A percentile compares a stretch with the other conserved stretches of the same genome.
Evolutionary conservation across 2,797 vertebrate genomes (phyloP).

Genomic region (Poeciliopsis paucimaculata): DNA sequence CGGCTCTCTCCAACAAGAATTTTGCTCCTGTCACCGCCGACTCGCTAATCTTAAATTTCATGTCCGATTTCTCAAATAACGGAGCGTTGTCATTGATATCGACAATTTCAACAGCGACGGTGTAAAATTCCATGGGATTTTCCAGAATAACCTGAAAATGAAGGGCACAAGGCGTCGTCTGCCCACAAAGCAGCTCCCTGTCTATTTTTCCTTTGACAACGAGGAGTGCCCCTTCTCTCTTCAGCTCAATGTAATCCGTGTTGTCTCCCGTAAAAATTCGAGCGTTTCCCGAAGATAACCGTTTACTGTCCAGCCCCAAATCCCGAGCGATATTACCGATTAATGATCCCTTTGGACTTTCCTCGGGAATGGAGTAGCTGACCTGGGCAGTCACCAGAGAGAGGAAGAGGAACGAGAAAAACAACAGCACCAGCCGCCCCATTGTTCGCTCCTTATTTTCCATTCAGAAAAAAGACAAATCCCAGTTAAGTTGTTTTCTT

Average conservation of each 20-base stretch:
- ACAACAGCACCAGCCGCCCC: conserved; percentile 49
- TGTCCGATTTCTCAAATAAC: conserved; percentile 60
- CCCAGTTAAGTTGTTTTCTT: background rate
- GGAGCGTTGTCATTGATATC: conserved; percentile 80
- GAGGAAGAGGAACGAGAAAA: conserved; percentile 31
- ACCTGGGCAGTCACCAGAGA: conserved; percentile 52
- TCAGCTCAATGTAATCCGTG: conserved; percentile 68
- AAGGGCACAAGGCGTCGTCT: conserved; percentile 66
- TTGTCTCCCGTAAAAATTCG: conserved; percentile 67
- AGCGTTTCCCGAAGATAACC: conserved; percentile 71
- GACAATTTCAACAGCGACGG: conserved; percentile 72
- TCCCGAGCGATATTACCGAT: conserved; percentile 77
- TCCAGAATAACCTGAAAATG: conserved; percentile 78
- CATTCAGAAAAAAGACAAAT: background rate
- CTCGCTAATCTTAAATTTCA: conserved; percentile 57
- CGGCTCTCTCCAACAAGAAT: conserved; percentile 57
- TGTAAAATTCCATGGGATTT: conserved; percentile 75
- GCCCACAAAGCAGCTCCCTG: conserved; percentile 73
- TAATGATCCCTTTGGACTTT: conserved; percentile 67
- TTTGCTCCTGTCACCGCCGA: conserved; percentile 33
- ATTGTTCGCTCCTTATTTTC: conserved; percentile 57
- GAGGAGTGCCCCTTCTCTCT: conserved; percentile 65
- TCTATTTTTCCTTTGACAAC: conserved; percentile 70
- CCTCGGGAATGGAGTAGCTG: conserved; percentile 73
- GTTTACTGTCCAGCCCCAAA: conserved; percentile 66